Evolutionary conservation across 2,797 vertebrate species (phyloP), one percentile per base, ranked within the genome.

Genomic region (Clamator glandarius): DNA sequence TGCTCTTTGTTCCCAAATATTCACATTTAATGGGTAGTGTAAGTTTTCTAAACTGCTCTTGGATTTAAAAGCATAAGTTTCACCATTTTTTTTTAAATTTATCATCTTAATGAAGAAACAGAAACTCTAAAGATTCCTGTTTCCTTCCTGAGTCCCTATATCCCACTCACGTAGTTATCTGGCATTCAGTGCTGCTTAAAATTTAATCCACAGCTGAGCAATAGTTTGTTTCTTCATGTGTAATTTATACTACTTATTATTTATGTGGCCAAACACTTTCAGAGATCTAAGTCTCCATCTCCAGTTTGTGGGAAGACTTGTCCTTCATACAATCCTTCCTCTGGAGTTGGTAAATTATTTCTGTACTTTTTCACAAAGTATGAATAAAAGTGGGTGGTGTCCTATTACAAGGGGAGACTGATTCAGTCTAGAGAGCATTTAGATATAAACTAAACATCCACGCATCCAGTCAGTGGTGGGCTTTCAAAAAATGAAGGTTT

Each of bases 1-100:
- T 92, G 88, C 74, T 77, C 89, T 76, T 44, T 90, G 51, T 86
- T 93, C 52, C 87, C 70, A 87, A 48, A 90, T 86, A 95, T 8
- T 29, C 44, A 67, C 31, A 51, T 75, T 86, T 86, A 86, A 88
- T 70, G 50, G 14, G 55, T 48, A 84, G 33, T 35, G 25, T 84
- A 86, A 87, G 29, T 70, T 94, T 95, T 84, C 73, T 67, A 35
- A 79, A 57, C 14, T 39, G 12, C 3, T 91, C 78, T 63, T 36
- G 69, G 6, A 59, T 46, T 51, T 52, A 57, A 88, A 87, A 90
- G 2, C 18, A 52, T 5, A 67, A 46, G 4, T 86, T 93, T 62
- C 23, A 50, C 18, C 1, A 6, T 58, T 55, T 88, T 62, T 68
- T 8, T 52, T 72, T 74, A 78, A 63, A 63, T 78, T 58, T 83